These are phyloP conservation scores for Syngnathus typhle DNA, from an alignment of 2,113 vertebrate genomes.

Conservation along the genomic window DNA sequence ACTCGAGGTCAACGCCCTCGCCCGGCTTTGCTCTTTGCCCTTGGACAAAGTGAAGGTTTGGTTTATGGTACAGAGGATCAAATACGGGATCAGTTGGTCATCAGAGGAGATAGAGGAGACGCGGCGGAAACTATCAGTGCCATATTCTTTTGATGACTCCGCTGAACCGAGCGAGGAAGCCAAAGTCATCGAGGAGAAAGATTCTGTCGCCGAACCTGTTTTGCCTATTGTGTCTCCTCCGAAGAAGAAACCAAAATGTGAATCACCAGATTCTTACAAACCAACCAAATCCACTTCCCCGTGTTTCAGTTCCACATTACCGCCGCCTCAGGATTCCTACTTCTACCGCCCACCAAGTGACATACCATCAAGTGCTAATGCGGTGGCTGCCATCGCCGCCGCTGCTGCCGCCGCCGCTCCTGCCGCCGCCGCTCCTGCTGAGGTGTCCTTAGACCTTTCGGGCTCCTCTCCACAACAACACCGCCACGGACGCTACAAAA, in stretches of 20 bases:
- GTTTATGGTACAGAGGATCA: constrained; percentile 90
- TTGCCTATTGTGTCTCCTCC: constrained; percentile 25
- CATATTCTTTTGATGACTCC: constrained; percentile 42
- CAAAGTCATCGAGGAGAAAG: constrained; percentile 35
- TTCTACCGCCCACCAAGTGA: constrained; percentile 66
- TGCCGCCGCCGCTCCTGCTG: constrained; percentile 23
- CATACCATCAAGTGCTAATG: constrained; percentile 29
- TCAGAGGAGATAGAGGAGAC: constrained; percentile 89
- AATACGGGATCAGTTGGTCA: constrained; percentile 89
- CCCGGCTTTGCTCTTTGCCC: constrained; percentile 74
- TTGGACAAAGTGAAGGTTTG: constrained; percentile 88
- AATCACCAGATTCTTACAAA: constrained; percentile 61
- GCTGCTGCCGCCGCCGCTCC: neutral
- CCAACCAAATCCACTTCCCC: constrained; percentile 51
- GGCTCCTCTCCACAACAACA: constrained; percentile 52
- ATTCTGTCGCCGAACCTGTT: constrained; percentile 30
- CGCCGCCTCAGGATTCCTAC: constrained; percentile 71
- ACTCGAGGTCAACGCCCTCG: constrained; percentile 76
- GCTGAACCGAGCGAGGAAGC: constrained; percentile 34
- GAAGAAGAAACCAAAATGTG: constrained; percentile 54
- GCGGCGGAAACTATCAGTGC: constrained; percentile 67
- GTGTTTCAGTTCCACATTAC: constrained; percentile 68
- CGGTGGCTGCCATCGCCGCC: neutral
- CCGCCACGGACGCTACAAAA: constrained; percentile 71
- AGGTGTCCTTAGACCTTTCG: constrained; percentile 51